phyloP scores from a whole-genome alignment of 2,797 vertebrate genomes.

The Ctenopoma kingsleyae region DNA sequence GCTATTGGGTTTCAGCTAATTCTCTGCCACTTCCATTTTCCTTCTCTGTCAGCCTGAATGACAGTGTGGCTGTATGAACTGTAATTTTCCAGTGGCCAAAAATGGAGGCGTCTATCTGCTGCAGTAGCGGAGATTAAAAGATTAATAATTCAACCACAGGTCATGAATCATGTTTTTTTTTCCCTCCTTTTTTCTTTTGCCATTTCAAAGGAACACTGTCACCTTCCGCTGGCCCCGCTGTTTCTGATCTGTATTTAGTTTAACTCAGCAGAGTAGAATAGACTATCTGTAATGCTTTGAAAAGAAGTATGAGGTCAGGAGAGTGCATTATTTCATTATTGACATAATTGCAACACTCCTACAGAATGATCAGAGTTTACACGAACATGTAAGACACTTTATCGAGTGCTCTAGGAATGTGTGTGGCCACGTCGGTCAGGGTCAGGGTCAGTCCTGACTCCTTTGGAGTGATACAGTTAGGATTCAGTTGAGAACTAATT shows the following conservation, averaged over 20 bases:
- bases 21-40: slow-evolving; percentile 82
- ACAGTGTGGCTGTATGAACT: slow-evolving; percentile 72
- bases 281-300: slow-evolving; percentile 43
- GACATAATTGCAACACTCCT: slow-evolving; percentile 47
- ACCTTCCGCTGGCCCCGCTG: slow-evolving; percentile 41
- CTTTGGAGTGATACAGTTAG: slow-evolving; percentile 52
- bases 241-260: slow-evolving; percentile 26
- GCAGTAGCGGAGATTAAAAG: slow-evolving; percentile 89
- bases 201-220: slow-evolving; percentile 60
- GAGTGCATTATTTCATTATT: slow-evolving; percentile 54
- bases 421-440: slow-evolving; percentile 36
- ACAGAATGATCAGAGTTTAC: slow-evolving; percentile 37
- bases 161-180: slow-evolving; percentile 89
- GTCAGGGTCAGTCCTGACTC: slow-evolving; percentile 66
- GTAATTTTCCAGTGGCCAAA: slow-evolving; percentile 89
- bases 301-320: slow-evolving; percentile 49
- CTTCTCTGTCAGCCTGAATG: slow-evolving; percentile 81
- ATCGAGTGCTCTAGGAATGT: slow-evolving; percentile 30
- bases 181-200: slow-evolving; percentile 63
- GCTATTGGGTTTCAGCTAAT: slow-evolving; percentile 79
- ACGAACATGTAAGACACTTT: slow-evolving; percentile 29
- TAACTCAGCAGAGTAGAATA: neutral
- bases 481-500: slow-evolving; percentile 64
- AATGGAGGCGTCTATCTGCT: slow-evolving; percentile 87
- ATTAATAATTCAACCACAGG: slow-evolving; percentile 96